A percentile compares a stretch with the other conserved stretches of the same genome.
phyloP scores from a whole-genome alignment of 2,888 invertebrate genomes.

The Galerucella nymphaeae region DNA sequence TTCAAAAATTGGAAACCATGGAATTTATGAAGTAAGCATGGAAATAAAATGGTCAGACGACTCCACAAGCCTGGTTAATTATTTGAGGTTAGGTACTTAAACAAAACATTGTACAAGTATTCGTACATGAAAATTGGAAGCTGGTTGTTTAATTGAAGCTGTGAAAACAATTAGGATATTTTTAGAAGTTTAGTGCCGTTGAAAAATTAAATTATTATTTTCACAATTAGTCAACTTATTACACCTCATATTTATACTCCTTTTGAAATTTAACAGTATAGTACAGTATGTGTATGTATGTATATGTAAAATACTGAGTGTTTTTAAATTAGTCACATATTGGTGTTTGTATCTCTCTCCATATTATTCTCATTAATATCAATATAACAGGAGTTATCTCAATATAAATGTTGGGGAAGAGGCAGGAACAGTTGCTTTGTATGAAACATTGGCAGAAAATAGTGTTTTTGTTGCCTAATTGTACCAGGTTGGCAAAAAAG shows the following conservation, averaged over 20 bases:
- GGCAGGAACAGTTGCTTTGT: background rate
- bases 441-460: background rate
- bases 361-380: background rate
- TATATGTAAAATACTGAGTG: background rate
- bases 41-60: too few relatives aligned
- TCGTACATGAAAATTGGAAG: too few relatives aligned
- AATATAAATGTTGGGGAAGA: background rate
- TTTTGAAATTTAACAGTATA: background rate
- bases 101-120: too few relatives aligned
- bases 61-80: too few relatives aligned
- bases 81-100: too few relatives aligned
- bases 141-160: too few relatives aligned
- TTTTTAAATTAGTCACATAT: too few relatives aligned
- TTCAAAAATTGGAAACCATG: too few relatives aligned
- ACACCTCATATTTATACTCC: background rate
- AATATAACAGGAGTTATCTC: background rate
- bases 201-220: background rate
- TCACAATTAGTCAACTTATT: background rate
- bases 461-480: too few relatives aligned
- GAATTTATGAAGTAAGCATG: too few relatives aligned
- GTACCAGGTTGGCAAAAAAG: too few relatives aligned
- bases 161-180: too few relatives aligned
- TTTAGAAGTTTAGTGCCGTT: slow-evolving; percentile 5
- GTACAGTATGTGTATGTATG: background rate
- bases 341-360: background rate